Base-by-base conservation (phyloP, 2,888 invertebrate genomes). In the Ashinkailepas kermadecensis region DNA sequence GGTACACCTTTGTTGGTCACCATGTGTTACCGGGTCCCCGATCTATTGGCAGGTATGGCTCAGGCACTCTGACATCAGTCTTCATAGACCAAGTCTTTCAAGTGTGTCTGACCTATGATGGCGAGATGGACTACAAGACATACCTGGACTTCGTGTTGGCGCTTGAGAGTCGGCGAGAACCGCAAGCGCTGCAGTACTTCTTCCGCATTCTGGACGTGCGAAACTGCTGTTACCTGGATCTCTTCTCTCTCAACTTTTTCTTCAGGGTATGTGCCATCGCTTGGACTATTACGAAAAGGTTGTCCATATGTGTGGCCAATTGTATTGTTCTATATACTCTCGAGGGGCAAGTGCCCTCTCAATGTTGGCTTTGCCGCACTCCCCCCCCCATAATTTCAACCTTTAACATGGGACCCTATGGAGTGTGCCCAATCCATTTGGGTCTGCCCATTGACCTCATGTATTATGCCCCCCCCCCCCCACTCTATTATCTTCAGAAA, bases 101-200 rank as follows among this genome's bases (percentile, higher is more conserved):
- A 87, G 97, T 97, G 86, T 97, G 96, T 86, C 90, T 97, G 8
- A 98, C 97, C 0, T 97, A 96, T 87, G 95, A 96, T 82, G 95
- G 94, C 0, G 95, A 96, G 88, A 95, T 96, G 94, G 98, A 99
- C 88, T 99, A 97, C 89, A 97, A 97, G 88, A 96, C 96, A 0
- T 99, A 96, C 87, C 89, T 99, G 56, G 97, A 98, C 87, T 93
- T 99, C 87, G 96, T 97, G 0, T 89, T 98, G 62, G 97, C 97
- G 0, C 88, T 97, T 84, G 97, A 97, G 88, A 96, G 97, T 89
- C 91, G 95, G 39, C 91, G 93, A 83, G 97, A 97, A 87, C 95
- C 96, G 0, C 95, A 96, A 85, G 93, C 97, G 0, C 89, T 97
- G 56, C 94, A 96, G 62, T 98, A 96, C 87, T 89, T 99, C 81